Base-by-base conservation (phyloP, 2,888 invertebrate species). In the Teinopalpus imperialis region DNA sequence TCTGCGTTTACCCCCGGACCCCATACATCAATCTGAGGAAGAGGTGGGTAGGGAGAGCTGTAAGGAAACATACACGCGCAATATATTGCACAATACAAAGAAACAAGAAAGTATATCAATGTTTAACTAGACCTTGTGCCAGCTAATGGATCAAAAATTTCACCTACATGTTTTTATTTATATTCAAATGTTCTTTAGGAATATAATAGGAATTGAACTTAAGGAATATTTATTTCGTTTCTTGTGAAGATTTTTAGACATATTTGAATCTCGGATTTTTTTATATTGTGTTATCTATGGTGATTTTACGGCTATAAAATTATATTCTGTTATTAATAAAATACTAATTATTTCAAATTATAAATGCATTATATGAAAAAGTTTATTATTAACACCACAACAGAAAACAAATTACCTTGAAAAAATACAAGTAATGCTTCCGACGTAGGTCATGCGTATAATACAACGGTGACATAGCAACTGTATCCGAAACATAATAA, bases 401-500 rank as follows among this genome's bases (percentile, higher is more conserved):
- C n/a, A n/a, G n/a, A n/a, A n/a, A n/a, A n/a, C n/a, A n/a, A 24
- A 36, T 7, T 9, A 34, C 27, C 18, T 34, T 34, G 29, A 6
- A 30, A 24, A 43, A 29, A 14, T 6, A 14, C 18, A 8, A 24
- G 7, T 13, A n/a, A 14, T n/a, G 3, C 18, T 34, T 27, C 32
- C 39, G 13, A 20, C 26, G 14, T 32, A 14, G 14, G 21, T 23
- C 45, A 23, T 29, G 31, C 40, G 44, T 29, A 16, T 8, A 41
- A 37, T 24, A 31, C 7, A 26, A 39, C 60, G 49, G 51, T 56
- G 57, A 61, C 69, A 63, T 74, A 64, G 75, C 77, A 78, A 77
- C 78, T 74, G 75, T 74, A 74, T 68, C 62, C 56, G 67, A 69
- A 70, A 77, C 76, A n/a, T 74, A 70, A 69, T 66, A 68, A 56